These are phyloP conservation scores for Zaprionus capensis DNA, from an alignment of 1,140 invertebrate species.

Conservation along the genomic window DNA sequence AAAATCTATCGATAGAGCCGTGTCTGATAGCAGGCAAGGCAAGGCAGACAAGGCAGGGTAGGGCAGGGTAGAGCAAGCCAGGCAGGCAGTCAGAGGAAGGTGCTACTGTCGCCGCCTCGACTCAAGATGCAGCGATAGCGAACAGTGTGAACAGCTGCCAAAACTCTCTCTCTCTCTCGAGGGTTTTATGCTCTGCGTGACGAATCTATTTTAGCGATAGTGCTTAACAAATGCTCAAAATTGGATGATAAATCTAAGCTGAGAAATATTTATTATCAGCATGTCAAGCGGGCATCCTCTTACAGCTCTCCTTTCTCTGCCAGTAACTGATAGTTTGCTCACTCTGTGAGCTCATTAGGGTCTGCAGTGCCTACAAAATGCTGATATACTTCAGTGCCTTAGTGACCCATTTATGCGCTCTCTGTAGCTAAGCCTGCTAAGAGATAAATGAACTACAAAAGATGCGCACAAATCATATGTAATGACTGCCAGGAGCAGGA, in stretches of 20 bases:
- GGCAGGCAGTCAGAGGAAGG: conserved; percentile 27
- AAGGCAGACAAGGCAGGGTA: neutral
- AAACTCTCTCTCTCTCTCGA: conserved; percentile 5
- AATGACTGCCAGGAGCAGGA: conserved; percentile 43
- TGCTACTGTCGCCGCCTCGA: conserved; percentile 50
- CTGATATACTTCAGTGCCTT: conserved; percentile 32
- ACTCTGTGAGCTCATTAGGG: conserved; percentile 29
- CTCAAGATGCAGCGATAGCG: conserved; percentile 1
- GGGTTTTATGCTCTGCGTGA: conserved; percentile 21
- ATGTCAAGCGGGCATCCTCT: conserved; percentile 50
- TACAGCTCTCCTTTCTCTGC: neutral
- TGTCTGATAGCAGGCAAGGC: conserved; percentile 27
- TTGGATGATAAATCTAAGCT: conserved; percentile 54
- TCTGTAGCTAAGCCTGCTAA: conserved; percentile 14
- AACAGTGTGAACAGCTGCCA: conserved; percentile 66
- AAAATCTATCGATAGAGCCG: conserved; percentile 53
- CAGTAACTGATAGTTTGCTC: conserved; percentile 13
- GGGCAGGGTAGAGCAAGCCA: neutral
- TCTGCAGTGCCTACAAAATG: conserved; percentile 25
- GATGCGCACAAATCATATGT: conserved; percentile 77
- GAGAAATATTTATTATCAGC: conserved; percentile 41
- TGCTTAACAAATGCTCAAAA: conserved; percentile 18
- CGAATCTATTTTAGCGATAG: conserved; percentile 51
- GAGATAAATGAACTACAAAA: conserved; percentile 81
- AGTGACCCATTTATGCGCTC: conserved; percentile 61